Evolutionary conservation across 2,888 invertebrate genomes (phyloP).

Genomic region (Cabera pusaria): DNA sequence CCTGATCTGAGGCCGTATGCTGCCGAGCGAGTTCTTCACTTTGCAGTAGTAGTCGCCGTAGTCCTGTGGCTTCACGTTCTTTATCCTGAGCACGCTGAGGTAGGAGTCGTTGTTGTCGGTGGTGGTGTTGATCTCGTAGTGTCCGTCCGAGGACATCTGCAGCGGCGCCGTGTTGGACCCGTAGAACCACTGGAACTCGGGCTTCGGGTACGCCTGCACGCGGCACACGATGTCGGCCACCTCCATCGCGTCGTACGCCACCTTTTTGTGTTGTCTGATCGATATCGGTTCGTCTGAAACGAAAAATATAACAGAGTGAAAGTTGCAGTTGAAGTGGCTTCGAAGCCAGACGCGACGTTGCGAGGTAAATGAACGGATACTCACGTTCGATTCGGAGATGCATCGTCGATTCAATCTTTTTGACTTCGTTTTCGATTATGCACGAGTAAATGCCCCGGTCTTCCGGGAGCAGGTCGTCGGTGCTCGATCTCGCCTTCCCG

Average conservation of each 20-base stretch:
- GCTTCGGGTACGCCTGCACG: conserved; percentile 95
- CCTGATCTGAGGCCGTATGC: conserved; percentile 88
- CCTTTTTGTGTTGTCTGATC: conserved; percentile 92
- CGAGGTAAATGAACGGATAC: conserved; percentile 46
- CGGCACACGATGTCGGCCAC: conserved; percentile 94
- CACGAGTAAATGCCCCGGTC: conserved; percentile 95
- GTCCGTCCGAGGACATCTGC: conserved; percentile 91
- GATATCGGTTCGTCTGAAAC: conserved; percentile 92
- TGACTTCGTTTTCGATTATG: conserved; percentile 94
- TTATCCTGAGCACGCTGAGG: conserved; percentile 89
- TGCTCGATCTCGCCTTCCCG: conserved; percentile 90
- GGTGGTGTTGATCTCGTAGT: conserved; percentile 92
- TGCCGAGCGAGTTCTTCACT: conserved; percentile 92
- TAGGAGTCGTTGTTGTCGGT: conserved; percentile 94
- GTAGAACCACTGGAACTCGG: conserved; percentile 96
- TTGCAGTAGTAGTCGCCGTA: conserved; percentile 96
- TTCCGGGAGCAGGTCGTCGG: conserved; percentile 90
- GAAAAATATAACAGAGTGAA: conserved; percentile 13
- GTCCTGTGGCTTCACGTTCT: conserved; percentile 90
- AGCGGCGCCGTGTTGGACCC: conserved; percentile 89
- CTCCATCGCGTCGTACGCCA: conserved; percentile 93
- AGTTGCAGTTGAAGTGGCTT: not conserved
- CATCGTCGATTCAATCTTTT: conserved; percentile 94
- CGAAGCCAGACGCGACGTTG: not conserved
- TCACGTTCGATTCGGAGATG: conserved; percentile 95